These are phyloP conservation scores for Platycnemis pennipes DNA, from an alignment of 2,888 invertebrate species.

Conservation along the genomic window DNA sequence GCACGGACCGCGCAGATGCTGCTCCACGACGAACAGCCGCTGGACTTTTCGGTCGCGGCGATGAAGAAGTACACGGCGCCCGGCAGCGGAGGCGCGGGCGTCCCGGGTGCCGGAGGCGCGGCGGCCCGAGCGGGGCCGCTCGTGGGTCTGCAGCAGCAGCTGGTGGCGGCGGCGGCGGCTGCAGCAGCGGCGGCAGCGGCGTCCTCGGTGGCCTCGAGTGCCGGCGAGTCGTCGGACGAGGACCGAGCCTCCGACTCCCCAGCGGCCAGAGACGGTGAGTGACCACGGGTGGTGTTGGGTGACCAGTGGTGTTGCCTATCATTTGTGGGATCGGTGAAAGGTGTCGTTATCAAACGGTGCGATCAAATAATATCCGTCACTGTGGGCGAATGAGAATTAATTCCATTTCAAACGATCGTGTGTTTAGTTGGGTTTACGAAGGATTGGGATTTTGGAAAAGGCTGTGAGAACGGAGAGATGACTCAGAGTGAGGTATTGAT, in stretches of 20 bases:
- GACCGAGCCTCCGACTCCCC: background rate
- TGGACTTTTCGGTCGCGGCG: conserved; percentile 83
- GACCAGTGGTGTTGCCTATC: too few species aligned
- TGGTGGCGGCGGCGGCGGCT: conserved; percentile 35
- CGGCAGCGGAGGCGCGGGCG: background rate
- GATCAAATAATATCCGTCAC: too few species aligned
- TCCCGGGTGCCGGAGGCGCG: background rate
- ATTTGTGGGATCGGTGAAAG: too few species aligned
- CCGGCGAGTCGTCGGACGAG: conserved; percentile 29
- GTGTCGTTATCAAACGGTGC: too few species aligned
- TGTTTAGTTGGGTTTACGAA: too few species aligned
- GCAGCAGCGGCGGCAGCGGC: conserved; percentile 28
- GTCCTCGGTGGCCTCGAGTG: background rate
- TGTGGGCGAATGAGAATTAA: too few species aligned
- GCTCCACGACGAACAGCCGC: conserved; percentile 83
- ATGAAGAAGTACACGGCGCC: conserved; percentile 68
- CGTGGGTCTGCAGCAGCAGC: background rate
- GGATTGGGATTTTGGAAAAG: too few species aligned
- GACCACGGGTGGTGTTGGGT: background rate
- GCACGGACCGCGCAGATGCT: conserved; percentile 78
- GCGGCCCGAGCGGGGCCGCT: background rate
- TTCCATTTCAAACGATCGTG: too few species aligned
- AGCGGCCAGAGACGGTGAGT: conserved; percentile 56
- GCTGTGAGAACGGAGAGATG: too few species aligned
- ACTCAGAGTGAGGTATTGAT: too few species aligned